A percentile compares a stretch with the other conserved stretches of the same genome.
phyloP scores from a whole-genome alignment of 2,888 invertebrate species.

The Xiphydria camelus region DNA sequence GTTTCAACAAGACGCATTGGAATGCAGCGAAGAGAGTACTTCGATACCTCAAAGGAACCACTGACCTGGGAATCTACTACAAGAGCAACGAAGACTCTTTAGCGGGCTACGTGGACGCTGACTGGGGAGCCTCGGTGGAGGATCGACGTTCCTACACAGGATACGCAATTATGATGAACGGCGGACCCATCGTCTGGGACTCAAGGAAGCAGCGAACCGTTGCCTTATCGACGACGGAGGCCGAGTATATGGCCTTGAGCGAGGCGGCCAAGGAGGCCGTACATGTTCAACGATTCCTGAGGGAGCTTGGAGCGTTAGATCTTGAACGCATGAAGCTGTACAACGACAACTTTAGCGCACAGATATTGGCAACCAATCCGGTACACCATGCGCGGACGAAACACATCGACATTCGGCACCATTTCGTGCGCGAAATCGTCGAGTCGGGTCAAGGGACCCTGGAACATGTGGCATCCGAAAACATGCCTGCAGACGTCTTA shows the following conservation, averaged over 20 bases:
- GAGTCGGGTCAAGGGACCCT: constrained; percentile 5
- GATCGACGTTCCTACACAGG: constrained; percentile 35
- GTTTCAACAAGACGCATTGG: constrained; percentile 17
- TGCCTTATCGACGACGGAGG: constrained; percentile 36
- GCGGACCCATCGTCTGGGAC: constrained; percentile 36
- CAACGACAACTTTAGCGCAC: too few species aligned
- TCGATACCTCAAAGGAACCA: constrained; percentile 18
- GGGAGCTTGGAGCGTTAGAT: constrained; percentile 3
- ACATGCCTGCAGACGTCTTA: constrained; percentile 17
- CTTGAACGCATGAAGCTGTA: not conserved
- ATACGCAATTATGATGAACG: constrained; percentile 28
- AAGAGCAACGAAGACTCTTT: not conserved
- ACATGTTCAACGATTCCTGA: constrained; percentile 2
- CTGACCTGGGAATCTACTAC: constrained; percentile 5
- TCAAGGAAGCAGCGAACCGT: constrained; percentile 33
- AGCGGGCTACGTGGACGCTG: constrained; percentile 10
- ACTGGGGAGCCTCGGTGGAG: constrained; percentile 24
- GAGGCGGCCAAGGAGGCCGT: constrained; percentile 32
- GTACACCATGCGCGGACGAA: constrained; percentile 19
- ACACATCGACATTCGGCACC: constrained; percentile 20
- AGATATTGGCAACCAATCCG: too few species aligned
- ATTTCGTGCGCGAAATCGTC: constrained; percentile 17
- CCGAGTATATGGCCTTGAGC: constrained; percentile 38
- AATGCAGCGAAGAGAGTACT: constrained; percentile 14
- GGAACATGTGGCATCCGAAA: constrained; percentile 6